Evolutionary conservation across 2,888 invertebrate species (phyloP).

Genomic region (Alentia gelatinosa): DNA sequence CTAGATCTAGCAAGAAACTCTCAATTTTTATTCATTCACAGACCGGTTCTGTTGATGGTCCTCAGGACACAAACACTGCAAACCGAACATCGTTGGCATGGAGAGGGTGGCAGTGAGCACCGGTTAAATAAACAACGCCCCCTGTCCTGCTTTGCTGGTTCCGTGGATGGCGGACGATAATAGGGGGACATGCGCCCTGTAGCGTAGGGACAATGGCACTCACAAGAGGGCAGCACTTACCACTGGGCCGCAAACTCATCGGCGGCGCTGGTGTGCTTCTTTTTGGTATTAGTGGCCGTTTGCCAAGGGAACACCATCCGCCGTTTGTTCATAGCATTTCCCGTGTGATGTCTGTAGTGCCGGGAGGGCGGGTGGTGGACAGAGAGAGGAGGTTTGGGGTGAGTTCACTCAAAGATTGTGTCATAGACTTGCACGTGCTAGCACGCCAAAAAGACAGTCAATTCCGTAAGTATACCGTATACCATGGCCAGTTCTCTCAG

Average conservation of each 20-base stretch:
- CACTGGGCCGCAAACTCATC: conserved; percentile 51
- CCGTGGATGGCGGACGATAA: not conserved
- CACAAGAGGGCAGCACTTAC: conserved; percentile 39
- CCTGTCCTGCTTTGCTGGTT: no score
- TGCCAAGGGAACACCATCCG: conserved; percentile 45
- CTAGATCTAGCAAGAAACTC: no score
- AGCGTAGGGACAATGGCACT: not conserved
- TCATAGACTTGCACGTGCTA: not conserved
- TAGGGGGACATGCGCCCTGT: not conserved
- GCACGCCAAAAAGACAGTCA: not conserved
- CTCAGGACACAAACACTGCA: no score
- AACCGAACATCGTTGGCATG: no score
- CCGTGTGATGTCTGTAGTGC: conserved; percentile 40
- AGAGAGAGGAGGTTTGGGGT: conserved; percentile 23
- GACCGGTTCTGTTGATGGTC: no score
- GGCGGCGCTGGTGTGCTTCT: conserved; percentile 50
- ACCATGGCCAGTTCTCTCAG: not conserved
- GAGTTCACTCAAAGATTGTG: conserved; percentile 26
- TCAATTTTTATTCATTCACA: no score
- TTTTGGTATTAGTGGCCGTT: conserved; percentile 49
- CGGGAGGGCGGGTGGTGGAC: not conserved
- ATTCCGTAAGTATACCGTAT: not conserved
- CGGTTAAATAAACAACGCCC: no score
- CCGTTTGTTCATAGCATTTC: conserved; percentile 35
- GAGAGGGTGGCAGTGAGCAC: no score